Conservation (phyloP, 2,888 invertebrate genomes). For the Chrysomela aeneicollis region DNA sequence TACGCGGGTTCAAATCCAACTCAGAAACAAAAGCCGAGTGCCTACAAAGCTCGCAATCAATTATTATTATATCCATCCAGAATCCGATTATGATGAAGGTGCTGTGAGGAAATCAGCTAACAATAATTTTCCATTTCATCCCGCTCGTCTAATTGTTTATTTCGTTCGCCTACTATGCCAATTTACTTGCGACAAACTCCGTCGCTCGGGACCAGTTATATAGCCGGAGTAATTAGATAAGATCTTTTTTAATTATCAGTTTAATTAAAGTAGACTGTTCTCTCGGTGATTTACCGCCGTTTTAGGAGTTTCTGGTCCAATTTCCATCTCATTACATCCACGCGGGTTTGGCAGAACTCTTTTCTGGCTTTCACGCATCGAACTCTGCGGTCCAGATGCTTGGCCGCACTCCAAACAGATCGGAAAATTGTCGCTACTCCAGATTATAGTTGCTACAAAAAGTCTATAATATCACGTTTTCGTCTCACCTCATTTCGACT, state of each 20-base stretch:
- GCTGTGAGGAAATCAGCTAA: not conserved
- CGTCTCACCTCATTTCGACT: no score
- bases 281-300: constrained; percentile 57
- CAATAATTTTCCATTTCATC: constrained; percentile 5
- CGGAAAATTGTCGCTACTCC: no score
- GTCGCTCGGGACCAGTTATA: not conserved
- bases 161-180: constrained; percentile 4
- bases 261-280: constrained; percentile 60
- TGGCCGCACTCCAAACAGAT: constrained; percentile 43
- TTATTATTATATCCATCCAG: no score
- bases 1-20: no score
- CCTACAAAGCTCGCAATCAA: no score
- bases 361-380: constrained; percentile 43
- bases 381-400: constrained; percentile 36
- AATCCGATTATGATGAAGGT: no score
- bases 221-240: constrained; percentile 37
- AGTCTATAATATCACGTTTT: no score
- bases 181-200: constrained; percentile 4
- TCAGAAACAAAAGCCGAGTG: no score
- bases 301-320: constrained; percentile 58
- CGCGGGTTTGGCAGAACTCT: constrained; percentile 55
- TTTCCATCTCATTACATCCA: constrained; percentile 61
- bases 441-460: no score
- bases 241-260: constrained; percentile 60
- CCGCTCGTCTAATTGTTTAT: constrained; percentile 1